phyloP scores from a whole-genome alignment of 1,140 invertebrate genomes.

The Drosophila miranda region DNA sequence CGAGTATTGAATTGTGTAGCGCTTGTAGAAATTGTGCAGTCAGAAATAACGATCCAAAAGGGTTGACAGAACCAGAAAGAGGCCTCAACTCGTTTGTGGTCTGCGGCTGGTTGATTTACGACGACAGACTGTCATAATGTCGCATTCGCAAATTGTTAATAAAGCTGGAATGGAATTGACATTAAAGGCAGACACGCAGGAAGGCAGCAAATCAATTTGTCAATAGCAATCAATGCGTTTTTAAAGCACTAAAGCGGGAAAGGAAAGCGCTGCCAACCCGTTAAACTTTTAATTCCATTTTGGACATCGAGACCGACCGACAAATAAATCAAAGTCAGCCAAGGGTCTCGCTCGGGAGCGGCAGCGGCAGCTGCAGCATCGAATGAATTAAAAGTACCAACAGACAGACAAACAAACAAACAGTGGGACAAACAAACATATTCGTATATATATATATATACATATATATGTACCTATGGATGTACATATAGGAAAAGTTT shows the following conservation, averaged over 20 bases:
- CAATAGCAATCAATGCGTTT: constrained; percentile 57
- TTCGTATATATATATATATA: background rate
- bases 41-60: constrained; percentile 16
- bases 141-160: constrained; percentile 48
- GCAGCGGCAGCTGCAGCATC: constrained; percentile 52
- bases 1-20: constrained; percentile 6
- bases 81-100: constrained; percentile 41
- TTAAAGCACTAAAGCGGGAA: constrained; percentile 45
- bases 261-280: constrained; percentile 26
- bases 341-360: constrained; percentile 19
- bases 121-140: constrained; percentile 55
- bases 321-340: constrained; percentile 72
- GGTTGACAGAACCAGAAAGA: constrained; percentile 27
- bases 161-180: constrained; percentile 52
- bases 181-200: constrained; percentile 34
- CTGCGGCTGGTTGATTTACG: constrained; percentile 48
- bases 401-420: constrained; percentile 28
- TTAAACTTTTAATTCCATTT: constrained; percentile 75
- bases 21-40: constrained; percentile 24
- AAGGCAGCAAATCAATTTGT: constrained; percentile 66
- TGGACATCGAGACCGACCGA: constrained; percentile 51
- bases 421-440: constrained; percentile 22
- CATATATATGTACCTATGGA: background rate
- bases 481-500: constrained; percentile 53
- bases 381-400: constrained; percentile 68